phyloP scores from a whole-genome alignment of 2,113 vertebrate genomes.

The Tauraco erythrolophus region DNA sequence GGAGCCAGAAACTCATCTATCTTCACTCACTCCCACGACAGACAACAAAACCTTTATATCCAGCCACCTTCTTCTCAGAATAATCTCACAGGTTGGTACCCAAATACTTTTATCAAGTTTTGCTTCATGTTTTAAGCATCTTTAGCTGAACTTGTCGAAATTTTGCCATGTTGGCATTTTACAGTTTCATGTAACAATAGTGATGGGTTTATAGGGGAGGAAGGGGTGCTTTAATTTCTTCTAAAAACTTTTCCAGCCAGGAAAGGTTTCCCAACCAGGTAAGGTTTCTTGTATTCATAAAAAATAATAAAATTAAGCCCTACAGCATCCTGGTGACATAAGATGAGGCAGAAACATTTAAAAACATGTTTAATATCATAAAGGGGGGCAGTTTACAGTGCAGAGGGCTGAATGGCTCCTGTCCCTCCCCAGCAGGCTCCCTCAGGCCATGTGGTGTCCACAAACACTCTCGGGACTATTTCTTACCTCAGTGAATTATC shows the following conservation, averaged over 20 bases:
- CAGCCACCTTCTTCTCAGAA: not conserved
- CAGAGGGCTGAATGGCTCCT: not conserved
- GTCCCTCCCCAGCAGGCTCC: not conserved
- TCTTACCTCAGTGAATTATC: slow-evolving; percentile 89
- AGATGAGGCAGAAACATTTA: not conserved
- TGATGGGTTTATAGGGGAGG: not conserved
- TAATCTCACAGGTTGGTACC: not conserved
- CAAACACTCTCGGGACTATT: not conserved
- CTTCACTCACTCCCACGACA: not conserved
- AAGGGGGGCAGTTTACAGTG: not conserved
- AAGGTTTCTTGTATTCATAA: not conserved
- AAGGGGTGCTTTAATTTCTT: not conserved
- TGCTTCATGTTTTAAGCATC: not conserved
- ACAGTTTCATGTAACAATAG: not conserved
- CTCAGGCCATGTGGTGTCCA: not conserved
- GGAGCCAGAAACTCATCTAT: not conserved
- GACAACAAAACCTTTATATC: not conserved
- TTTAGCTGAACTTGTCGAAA: not conserved
- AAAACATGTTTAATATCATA: not conserved
- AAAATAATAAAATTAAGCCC: not conserved
- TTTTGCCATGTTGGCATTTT: not conserved
- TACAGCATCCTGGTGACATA: not conserved
- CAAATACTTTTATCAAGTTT: not conserved
- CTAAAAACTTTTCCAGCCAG: not conserved
- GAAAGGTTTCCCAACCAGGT: not conserved